Evolutionary conservation across 1,140 invertebrate species (phyloP).

Genomic region (Ceratosolen solmsi): DNA sequence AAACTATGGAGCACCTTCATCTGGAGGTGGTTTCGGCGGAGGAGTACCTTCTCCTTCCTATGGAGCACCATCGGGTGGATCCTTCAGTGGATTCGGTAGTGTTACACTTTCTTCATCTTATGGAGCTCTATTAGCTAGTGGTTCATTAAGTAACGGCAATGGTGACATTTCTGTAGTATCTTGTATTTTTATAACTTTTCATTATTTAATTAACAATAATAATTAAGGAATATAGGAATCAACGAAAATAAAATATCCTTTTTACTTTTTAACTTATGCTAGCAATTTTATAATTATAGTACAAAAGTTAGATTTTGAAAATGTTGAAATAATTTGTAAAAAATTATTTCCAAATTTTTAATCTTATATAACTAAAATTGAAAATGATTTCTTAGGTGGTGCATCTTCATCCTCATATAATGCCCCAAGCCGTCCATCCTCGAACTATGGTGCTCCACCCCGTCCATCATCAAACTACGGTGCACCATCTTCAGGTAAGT

Average conservation of each 20-base stretch:
- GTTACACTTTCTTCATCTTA: conserved; percentile 56
- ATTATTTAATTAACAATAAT: no score
- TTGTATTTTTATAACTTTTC: no score
- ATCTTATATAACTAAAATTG: no score
- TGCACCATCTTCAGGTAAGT: conserved; percentile 52
- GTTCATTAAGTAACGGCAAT: conserved; percentile 50
- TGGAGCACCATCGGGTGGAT: conserved; percentile 57
- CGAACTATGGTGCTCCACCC: conserved; percentile 58
- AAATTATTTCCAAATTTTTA: no score
- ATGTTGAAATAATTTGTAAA: no score
- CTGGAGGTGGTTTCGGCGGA: conserved; percentile 46
- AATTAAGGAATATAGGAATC: no score
- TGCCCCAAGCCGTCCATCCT: conserved; percentile 60
- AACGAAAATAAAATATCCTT: no score
- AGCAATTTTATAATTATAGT: background rate
- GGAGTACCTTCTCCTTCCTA: conserved; percentile 54
- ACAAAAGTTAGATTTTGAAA: no score
- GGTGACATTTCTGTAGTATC: no score
- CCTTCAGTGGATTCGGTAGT: conserved; percentile 60
- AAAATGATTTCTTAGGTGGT: conserved; percentile 52
- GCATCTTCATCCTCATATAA: conserved; percentile 61
- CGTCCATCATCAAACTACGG: conserved; percentile 61
- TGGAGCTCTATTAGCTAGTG: conserved; percentile 60
- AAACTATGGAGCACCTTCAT: conserved; percentile 64
- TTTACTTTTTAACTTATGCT: no score